Evolutionary conservation across 2,797 vertebrate species (phyloP), one percentile per base, ranked within the genome.

Genomic region (Coregonus sp.): DNA sequence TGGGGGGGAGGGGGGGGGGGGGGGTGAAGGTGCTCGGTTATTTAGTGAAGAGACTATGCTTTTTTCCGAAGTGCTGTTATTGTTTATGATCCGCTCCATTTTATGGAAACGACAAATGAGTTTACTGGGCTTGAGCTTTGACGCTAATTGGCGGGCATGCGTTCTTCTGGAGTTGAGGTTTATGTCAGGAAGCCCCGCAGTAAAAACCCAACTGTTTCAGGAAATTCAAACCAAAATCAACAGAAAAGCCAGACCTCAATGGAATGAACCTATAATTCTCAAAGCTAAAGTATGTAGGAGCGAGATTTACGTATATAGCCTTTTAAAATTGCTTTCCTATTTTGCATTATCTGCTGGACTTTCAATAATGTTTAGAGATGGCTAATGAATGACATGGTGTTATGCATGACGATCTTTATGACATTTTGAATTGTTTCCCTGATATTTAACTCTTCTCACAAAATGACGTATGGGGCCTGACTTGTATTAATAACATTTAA

Each of bases 131-230:
- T 94, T 89, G 89, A 91, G 93, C 96, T 97, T 97, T 97, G 96
- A 97, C 95, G 96, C 95, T 98, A 98, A 99, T 98, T 99, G 96
- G 96, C 96, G 40, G 9, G 96, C 97, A 97, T 98, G 97, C 96
- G 96, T 96, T 94, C 95, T 98, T 97, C 96, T 95, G 96, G 96
- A 95, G 94, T 93, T 91, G 88, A 93, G 95, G 95, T 95, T 98
- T 96, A 96, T 95, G 95, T 95, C 97, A 97, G 96, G 96, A 98
- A 97, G 95, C 96, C 95, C 96, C 91, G 95, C 96, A 97, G 96
- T 97, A 96, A 96, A 92, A 97, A 96, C 92, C 93, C 95, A 96
- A 98, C 95, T 97, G 96, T 95, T 98, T 96, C 95, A 97, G 97
- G 96, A 97, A 98, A 98, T 98, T 97, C 97, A 98, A 97, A 96